Evolutionary conservation across 2,888 invertebrate species (phyloP).

Genomic region (Amphipyra berbera): DNA sequence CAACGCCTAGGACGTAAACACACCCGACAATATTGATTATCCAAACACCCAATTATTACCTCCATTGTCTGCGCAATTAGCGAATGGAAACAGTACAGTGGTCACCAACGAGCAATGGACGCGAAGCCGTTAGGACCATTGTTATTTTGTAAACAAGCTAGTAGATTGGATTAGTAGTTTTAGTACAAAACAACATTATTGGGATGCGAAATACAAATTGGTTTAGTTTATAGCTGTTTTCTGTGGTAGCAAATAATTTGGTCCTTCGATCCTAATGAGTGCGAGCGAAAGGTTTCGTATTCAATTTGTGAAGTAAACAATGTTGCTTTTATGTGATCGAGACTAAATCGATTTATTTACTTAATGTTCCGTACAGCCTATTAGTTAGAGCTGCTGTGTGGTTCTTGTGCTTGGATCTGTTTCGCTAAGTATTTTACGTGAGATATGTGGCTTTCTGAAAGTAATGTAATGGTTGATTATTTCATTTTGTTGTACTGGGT

Average conservation of each 20-base stretch:
- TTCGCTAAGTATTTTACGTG: conserved; percentile 9
- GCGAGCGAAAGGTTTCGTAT: conserved; percentile 38
- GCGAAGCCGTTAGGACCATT: conserved; percentile 1
- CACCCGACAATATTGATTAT: conserved; percentile 27
- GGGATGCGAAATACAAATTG: conserved; percentile 40
- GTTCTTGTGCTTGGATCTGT: conserved; percentile 1
- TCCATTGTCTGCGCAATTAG: conserved; percentile 38
- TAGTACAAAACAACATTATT: conserved; percentile 42
- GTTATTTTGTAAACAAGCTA: conserved; percentile 35
- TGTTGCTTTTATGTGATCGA: conserved; percentile 33
- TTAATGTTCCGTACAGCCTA: conserved; percentile 28
- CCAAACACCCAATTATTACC: conserved; percentile 27
- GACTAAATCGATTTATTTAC: conserved; percentile 42
- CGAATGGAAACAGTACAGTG: conserved; percentile 18
- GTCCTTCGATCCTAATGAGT: conserved; percentile 32
- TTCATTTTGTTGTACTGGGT: background rate
- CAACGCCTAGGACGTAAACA: conserved; percentile 25
- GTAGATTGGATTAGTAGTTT: conserved; percentile 33
- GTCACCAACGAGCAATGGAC: conserved; percentile 31
- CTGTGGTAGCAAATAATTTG: conserved; percentile 28
- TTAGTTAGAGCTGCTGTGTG: conserved; percentile 21
- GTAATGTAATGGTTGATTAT: conserved; percentile 7
- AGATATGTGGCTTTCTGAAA: conserved; percentile 4
- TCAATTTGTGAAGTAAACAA: conserved; percentile 50
- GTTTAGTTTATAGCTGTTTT: conserved; percentile 29